Evolutionary conservation across 2,797 vertebrate species (phyloP), one percentile per base, ranked within the genome.

Genomic region (Halcyon smyrnensis): DNA sequence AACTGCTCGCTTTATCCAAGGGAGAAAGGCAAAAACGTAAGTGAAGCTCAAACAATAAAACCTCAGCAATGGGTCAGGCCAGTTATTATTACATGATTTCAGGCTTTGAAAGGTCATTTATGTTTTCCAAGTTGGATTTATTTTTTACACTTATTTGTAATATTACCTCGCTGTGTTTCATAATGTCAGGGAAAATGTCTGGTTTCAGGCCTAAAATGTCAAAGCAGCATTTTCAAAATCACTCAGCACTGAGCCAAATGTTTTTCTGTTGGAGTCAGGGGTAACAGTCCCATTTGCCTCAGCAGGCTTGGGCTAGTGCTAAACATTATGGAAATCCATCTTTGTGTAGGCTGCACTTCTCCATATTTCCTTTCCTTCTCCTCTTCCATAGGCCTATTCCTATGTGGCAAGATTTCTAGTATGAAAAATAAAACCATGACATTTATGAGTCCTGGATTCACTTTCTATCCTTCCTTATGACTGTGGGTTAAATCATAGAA

Each of bases 111-210:
- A 97, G 95, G 97, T 97, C 97, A 96, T 92, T 95, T 92, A 85
- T 97, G 89, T 97, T 97, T 97, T 96, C 87, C 92, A 96, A 94
- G 86, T 75, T 95, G 96, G 88, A 92, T 96, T 95, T 97, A 90
- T 97, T 95, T 97, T 96, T 94, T 95, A 75, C 93, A 80, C 73
- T 95, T 95, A 91, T 95, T 95, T 96, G 88, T 91, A 94, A 93
- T 97, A 93, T 95, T 97, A 94, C 95, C 94, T 95, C 4, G 21
- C 86, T 85, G 57, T 93, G 93, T 97, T 95, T 96, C 95, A 96
- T 97, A 96, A 97, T 96, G 94, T 96, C 96, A 97, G 93, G 92
- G 69, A 94, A 97, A 95, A 97, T 95, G 96, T 92, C 92, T 95
- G 90, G 87, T 97, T 96, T 94, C 81, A 92, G 95, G 91, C 88